These are phyloP conservation scores for Xanthorhoe spadicearia DNA, from an alignment of 2,888 invertebrate genomes.

Conservation along the genomic window DNA sequence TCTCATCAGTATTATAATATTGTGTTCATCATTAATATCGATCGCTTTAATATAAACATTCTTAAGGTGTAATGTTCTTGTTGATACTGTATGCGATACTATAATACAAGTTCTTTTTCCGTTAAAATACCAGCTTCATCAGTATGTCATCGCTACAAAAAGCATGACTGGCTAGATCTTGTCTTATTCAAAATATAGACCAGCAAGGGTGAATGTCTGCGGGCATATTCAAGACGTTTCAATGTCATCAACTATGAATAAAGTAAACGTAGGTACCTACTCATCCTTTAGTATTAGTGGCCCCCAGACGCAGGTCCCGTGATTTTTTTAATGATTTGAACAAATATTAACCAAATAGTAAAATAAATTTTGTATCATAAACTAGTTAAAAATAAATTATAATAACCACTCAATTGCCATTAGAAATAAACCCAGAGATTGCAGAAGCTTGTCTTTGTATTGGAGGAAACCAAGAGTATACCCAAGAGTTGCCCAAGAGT, in stretches of 20 bases:
- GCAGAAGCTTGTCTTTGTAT: no score
- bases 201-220: slow-evolving; percentile 30
- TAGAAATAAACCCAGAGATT: no score
- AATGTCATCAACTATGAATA: slow-evolving; percentile 55
- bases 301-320: background rate
- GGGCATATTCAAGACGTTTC: slow-evolving; percentile 46
- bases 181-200: slow-evolving; percentile 24
- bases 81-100: background rate
- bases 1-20: no score
- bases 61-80: background rate
- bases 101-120: slow-evolving; percentile 22
- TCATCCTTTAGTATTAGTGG: slow-evolving; percentile 55
- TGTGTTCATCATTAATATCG: no score
- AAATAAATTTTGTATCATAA: background rate
- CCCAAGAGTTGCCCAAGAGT: no score
- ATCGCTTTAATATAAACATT: no score
- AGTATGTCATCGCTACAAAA: slow-evolving; percentile 30
- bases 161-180: slow-evolving; percentile 9
- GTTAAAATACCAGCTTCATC: slow-evolving; percentile 17
- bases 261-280: slow-evolving; percentile 41
- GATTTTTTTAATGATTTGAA: background rate
- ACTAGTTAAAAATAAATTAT: background rate
- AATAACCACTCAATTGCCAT: no score
- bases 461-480: no score
- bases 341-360: background rate